Evolutionary conservation across 2,888 invertebrate species (phyloP).

Genomic region (Tineola bisselliella): DNA sequence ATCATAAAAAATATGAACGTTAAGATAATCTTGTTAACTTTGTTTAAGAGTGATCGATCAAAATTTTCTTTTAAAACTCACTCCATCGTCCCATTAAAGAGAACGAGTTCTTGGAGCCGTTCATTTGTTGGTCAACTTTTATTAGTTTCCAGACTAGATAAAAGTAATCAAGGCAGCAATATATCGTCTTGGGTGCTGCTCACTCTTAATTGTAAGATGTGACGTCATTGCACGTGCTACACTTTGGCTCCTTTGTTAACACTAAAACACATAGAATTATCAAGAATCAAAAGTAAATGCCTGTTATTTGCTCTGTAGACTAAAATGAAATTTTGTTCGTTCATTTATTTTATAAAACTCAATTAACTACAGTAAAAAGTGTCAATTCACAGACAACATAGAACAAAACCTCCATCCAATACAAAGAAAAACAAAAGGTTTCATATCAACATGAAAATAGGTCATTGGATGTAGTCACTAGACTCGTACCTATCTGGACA

Average conservation of each 20-base stretch:
- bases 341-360: background rate
- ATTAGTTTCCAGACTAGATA: slow-evolving; percentile 35
- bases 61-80: slow-evolving; percentile 12
- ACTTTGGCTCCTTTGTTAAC: background rate
- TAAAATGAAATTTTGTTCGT: no score
- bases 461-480: background rate
- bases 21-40: background rate
- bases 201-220: slow-evolving; percentile 33
- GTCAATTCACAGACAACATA: background rate
- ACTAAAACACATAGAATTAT: no score
- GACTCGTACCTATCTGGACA: background rate
- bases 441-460: slow-evolving; percentile 6
- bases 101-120: slow-evolving; percentile 5
- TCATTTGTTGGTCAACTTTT: slow-evolving; percentile 52
- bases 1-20: no score
- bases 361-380: background rate
- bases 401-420: background rate
- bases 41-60: slow-evolving; percentile 6
- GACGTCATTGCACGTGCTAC: background rate
- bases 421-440: background rate
- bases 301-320: no score
- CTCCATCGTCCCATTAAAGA: slow-evolving; percentile 12
- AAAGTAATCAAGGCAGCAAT: slow-evolving; percentile 56
- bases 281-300: no score
- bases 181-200: slow-evolving; percentile 36